phyloP scores from a whole-genome alignment of 2,888 invertebrate genomes.

The Nyleta sp. region DNA sequence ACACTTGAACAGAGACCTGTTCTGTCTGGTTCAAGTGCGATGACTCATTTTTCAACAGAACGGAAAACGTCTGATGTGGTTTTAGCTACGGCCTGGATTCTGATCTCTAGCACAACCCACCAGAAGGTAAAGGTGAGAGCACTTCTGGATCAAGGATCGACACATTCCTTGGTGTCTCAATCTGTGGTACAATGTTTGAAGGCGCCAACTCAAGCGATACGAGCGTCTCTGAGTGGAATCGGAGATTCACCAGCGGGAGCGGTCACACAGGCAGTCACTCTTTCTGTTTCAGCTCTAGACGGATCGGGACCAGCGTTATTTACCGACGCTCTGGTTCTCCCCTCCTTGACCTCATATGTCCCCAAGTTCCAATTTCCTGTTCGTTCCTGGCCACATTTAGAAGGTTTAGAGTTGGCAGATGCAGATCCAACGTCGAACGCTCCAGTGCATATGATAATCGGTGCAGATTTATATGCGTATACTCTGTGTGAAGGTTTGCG shows the following conservation, averaged over 20 bases:
- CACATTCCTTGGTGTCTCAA: neutral
- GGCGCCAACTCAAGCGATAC: neutral
- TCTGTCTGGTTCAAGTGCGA: neutral
- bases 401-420: neutral
- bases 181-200: neutral
- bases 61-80: neutral
- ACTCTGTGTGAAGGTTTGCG: neutral
- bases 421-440: neutral
- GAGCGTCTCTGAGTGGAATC: neutral
- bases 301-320: neutral
- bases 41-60: neutral
- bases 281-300: neutral
- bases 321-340: neutral
- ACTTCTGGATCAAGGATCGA: neutral
- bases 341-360: neutral
- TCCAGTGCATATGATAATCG: neutral
- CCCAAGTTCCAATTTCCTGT: neutral
- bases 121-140: neutral
- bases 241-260: neutral
- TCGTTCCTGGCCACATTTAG: neutral
- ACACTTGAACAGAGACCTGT: neutral
- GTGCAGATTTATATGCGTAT: constrained; percentile 2
- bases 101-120: neutral
- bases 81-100: neutral
- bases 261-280: neutral